Conservation (phyloP, 2,113 vertebrate species). For the Ginglymostoma cirratum region DNA sequence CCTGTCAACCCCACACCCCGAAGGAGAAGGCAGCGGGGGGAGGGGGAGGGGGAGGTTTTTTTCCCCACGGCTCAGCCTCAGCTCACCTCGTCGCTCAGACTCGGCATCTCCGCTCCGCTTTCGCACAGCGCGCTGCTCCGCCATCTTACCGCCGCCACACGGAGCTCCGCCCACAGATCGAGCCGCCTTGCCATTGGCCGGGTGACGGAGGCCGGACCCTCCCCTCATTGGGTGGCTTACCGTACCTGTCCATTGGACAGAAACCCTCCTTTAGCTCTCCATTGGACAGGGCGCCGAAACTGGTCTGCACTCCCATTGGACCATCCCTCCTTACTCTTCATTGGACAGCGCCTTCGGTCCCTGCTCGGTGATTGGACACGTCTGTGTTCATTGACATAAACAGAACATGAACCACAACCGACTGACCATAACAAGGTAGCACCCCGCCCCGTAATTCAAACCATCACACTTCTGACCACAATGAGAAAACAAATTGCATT, state of each 20-base stretch:
- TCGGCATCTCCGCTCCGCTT: background rate
- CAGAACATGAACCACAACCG: background rate
- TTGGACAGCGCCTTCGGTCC: background rate
- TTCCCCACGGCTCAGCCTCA: background rate
- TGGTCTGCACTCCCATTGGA: no score
- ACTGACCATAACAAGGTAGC: no score
- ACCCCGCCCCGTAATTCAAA: no score
- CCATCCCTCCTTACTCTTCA: background rate
- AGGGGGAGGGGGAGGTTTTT: no score
- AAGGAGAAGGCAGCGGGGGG: no score
- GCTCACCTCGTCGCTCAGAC: background rate
- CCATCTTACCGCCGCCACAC: background rate
- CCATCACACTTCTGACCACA: background rate
- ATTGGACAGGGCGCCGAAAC: background rate
- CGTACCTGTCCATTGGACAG: background rate
- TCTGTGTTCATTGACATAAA: background rate
- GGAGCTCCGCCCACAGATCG: background rate
- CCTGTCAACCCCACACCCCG: background rate
- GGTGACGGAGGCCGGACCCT: no score
- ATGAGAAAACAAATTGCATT: no score
- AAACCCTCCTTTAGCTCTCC: background rate
- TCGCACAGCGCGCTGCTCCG: conserved; percentile 14
- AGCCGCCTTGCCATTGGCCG: background rate
- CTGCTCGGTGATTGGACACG: background rate
- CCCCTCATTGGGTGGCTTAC: background rate